Evolutionary conservation across 2,888 invertebrate genomes (phyloP).

Genomic region (Melolontha melolontha): DNA sequence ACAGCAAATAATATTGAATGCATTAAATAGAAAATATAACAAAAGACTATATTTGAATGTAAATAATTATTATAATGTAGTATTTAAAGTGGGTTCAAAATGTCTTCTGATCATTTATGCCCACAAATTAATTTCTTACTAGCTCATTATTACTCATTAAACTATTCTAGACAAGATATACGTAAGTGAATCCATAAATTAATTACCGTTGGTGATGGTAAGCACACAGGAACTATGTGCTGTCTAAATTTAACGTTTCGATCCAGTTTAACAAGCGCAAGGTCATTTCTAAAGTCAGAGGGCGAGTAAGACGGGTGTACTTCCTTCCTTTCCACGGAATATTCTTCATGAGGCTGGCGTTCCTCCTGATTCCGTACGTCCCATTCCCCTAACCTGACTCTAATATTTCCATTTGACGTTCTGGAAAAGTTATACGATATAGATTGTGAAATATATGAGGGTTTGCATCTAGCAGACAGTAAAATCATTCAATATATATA

Average conservation of each 20-base stretch:
- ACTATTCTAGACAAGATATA: no score
- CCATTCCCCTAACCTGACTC: slow-evolving; percentile 93
- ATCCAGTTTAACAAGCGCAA: slow-evolving; percentile 85
- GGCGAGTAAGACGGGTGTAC: slow-evolving; percentile 93
- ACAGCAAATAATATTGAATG: no score
- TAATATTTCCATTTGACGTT: slow-evolving; percentile 87
- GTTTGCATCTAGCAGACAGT: no score
- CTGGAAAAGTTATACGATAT: slow-evolving; percentile 66
- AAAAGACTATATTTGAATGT: no score
- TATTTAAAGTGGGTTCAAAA: no score
- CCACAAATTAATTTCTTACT: no score
- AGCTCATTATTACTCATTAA: no score
- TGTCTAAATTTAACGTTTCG: slow-evolving; percentile 88
- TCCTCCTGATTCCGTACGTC: slow-evolving; percentile 89
- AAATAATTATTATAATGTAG: no score
- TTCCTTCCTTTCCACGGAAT: slow-evolving; percentile 87
- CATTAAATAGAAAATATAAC: no score
- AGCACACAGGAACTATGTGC: slow-evolving; percentile 92
- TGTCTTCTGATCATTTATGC: no score
- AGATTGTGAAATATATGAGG: not conserved
- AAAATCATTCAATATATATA: no score
- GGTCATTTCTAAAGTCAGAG: slow-evolving; percentile 91
- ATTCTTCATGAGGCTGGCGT: slow-evolving; percentile 88
- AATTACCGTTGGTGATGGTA: slow-evolving; percentile 77
- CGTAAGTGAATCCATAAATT: not conserved